These are phyloP conservation scores for Penaeus vannamei DNA, from an alignment of 1,140 invertebrate genomes.

Conservation along the genomic window DNA sequence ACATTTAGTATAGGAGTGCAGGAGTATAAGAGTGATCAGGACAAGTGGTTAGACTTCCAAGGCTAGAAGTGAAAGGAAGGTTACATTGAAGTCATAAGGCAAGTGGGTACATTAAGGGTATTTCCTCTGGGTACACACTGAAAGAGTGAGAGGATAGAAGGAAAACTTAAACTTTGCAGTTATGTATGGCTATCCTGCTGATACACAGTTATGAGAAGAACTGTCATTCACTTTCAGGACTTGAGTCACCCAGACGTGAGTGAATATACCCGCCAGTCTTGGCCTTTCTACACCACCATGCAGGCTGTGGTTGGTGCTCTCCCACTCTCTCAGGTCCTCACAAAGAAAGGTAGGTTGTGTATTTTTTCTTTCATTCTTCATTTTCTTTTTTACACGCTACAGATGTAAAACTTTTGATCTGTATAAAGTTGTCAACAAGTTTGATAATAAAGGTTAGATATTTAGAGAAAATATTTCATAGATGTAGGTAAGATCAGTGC, in stretches of 20 bases:
- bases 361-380: neutral
- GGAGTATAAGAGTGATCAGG: no score
- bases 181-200: neutral
- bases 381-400: neutral
- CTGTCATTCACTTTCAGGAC: slow-evolving; percentile 41
- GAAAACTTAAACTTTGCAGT: no score
- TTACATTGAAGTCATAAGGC: no score
- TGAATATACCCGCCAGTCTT: slow-evolving; percentile 63
- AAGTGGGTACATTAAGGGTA: no score
- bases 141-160: no score
- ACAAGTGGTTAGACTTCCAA: no score
- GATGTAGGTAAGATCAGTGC: neutral
- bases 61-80: no score
- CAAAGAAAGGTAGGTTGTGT: slow-evolving; percentile 57
- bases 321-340: slow-evolving; percentile 48
- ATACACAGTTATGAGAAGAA: neutral
- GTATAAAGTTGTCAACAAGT: no score
- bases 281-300: slow-evolving; percentile 67
- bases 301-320: slow-evolving; percentile 58
- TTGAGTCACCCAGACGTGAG: slow-evolving; percentile 64
- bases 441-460: neutral
- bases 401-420: neutral
- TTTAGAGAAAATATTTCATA: no score
- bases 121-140: no score
- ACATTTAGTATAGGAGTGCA: no score